Evolutionary conservation across 1,140 invertebrate species (phyloP).

Genomic region (Listronotus bonariensis): DNA sequence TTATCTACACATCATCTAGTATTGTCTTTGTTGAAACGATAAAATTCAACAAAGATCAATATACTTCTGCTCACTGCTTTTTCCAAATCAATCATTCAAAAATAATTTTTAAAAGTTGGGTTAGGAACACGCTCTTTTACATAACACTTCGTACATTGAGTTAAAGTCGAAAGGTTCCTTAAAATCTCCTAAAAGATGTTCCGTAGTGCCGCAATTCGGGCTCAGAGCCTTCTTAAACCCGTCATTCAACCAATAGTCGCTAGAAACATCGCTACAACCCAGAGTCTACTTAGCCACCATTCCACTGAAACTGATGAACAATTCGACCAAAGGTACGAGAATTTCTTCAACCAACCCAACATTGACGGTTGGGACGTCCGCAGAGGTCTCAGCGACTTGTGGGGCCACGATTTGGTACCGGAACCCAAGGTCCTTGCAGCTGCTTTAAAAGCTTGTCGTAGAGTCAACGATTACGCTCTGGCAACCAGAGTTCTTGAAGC

Average conservation of each 20-base stretch:
- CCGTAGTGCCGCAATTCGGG: constrained; percentile 44
- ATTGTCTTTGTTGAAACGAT: too few relatives aligned
- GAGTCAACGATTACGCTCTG: constrained; percentile 92
- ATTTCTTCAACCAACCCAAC: constrained; percentile 85
- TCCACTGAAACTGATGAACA: constrained; percentile 54
- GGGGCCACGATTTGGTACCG: constrained; percentile 91
- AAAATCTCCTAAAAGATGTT: constrained; percentile 44
- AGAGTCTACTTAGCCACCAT: constrained; percentile 31
- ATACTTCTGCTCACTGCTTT: too few relatives aligned
- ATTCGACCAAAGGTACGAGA: constrained; percentile 68
- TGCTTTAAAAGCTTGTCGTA: constrained; percentile 88
- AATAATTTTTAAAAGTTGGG: neutral
- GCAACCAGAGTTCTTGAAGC: constrained; percentile 92
- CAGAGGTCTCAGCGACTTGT: constrained; percentile 81
- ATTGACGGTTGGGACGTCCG: constrained; percentile 97
- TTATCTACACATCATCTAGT: too few relatives aligned
- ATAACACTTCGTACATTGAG: neutral
- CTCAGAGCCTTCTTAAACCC: constrained; percentile 40
- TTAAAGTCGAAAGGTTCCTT: neutral
- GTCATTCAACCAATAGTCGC: constrained; percentile 29
- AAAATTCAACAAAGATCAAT: too few relatives aligned
- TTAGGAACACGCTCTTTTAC: neutral
- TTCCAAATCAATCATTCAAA: too few relatives aligned
- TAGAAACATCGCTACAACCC: constrained; percentile 38
- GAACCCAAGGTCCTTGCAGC: constrained; percentile 93